Evolutionary conservation across 92 coral and sea anemone genomes (phyloP).

Genomic region (Phenganax subtilis): DNA sequence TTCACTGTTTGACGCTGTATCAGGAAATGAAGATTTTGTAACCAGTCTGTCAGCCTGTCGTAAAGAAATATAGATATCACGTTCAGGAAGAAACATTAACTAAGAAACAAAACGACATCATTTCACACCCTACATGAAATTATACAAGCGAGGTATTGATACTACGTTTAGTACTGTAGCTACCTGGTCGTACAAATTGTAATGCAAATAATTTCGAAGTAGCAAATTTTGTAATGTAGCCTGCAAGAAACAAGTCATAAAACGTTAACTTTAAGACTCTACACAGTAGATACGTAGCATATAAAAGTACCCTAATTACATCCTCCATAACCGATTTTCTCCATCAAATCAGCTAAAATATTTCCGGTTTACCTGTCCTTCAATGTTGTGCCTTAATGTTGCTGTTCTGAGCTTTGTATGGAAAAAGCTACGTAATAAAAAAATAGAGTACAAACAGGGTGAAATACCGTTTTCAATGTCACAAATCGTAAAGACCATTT

Average conservation of each 20-base stretch:
- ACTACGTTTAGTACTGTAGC: constrained; percentile 41
- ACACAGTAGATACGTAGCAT: neutral
- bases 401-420: constrained; percentile 84
- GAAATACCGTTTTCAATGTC: neutral
- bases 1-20: constrained; percentile 83
- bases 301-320: neutral
- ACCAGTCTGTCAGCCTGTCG: constrained; percentile 90
- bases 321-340: no score
- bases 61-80: neutral
- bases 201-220: constrained; percentile 79
- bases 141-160: neutral
- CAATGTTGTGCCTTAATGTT: constrained; percentile 87
- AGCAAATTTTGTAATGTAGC: constrained; percentile 82
- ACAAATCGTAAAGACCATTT: neutral
- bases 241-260: constrained; percentile 42
- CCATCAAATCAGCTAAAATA: no score
- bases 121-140: neutral
- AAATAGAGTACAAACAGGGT: neutral
- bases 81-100: neutral
- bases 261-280: neutral
- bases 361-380: constrained; percentile 75
- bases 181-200: constrained; percentile 93
- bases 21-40: constrained; percentile 90
- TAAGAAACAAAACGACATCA: neutral
- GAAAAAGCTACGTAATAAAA: constrained; percentile 57